These are phyloP conservation scores for Galemys pyrenaicus DNA, from an alignment of 2,113 vertebrate genomes.

Conservation along the genomic window DNA sequence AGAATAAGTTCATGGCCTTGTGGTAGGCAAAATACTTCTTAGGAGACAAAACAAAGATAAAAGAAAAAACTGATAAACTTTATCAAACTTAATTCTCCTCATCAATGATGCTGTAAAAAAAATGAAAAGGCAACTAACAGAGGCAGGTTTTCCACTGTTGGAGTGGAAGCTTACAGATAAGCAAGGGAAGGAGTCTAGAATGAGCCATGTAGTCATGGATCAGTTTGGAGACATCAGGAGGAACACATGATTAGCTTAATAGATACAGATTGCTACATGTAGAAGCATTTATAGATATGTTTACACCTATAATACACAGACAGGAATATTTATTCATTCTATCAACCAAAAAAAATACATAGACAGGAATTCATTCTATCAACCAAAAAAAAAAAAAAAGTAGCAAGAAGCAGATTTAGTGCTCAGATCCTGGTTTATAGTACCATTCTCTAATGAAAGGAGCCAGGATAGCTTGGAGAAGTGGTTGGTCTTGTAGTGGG, in stretches of 20 bases:
- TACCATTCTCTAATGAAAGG: neutral
- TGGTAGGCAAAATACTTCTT: neutral
- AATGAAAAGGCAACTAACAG: neutral
- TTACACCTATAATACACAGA: neutral
- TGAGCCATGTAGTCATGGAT: neutral
- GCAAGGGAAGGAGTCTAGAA: neutral
- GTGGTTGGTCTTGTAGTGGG: neutral
- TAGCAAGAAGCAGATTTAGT: neutral
- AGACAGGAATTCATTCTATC: neutral
- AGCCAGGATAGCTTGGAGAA: neutral
- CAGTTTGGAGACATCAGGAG: neutral
- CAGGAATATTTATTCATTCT: neutral
- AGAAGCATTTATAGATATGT: neutral
- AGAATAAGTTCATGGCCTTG: neutral
- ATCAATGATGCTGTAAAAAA: neutral
- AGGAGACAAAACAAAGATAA: neutral
- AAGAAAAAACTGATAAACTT: neutral
- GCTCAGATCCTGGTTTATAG: neutral
- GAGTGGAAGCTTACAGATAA: neutral
- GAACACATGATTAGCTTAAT: constrained; percentile 3
- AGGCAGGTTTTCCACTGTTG: neutral
- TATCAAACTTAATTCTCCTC: neutral
- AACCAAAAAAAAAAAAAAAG: neutral
- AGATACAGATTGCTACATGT: neutral
- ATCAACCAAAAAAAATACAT: neutral